These are phyloP conservation scores for Anhinga anhinga DNA, from an alignment of 2,113 vertebrate genomes.

Conservation along the genomic window DNA sequence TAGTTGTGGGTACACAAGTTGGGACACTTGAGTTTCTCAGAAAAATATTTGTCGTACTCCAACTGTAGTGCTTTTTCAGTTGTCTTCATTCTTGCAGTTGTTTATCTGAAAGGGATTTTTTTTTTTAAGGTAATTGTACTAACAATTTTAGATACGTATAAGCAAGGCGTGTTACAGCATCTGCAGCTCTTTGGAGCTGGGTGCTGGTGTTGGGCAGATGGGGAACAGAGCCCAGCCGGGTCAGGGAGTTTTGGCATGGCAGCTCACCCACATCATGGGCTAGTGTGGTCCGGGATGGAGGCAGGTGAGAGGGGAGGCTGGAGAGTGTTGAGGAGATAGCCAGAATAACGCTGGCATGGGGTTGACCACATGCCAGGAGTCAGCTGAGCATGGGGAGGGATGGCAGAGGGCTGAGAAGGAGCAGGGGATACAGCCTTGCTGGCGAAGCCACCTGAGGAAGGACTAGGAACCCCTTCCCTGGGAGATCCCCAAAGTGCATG, in stretches of 20 bases:
- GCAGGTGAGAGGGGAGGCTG: neutral
- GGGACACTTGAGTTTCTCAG: neutral
- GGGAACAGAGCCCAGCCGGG: neutral
- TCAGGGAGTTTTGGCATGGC: neutral
- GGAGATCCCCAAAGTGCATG: neutral
- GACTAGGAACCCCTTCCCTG: neutral
- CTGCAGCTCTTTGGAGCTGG: neutral
- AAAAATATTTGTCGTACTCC: neutral
- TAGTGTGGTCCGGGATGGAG: neutral
- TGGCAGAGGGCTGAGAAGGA: neutral
- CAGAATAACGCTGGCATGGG: neutral
- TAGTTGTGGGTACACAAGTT: neutral
- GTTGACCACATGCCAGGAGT: neutral
- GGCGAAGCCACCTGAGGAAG: neutral
- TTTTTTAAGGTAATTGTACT: neutral
- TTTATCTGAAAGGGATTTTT: neutral
- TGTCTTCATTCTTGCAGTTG: neutral
- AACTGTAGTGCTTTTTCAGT: neutral
- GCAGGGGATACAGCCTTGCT: neutral
- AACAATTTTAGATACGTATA: accelerated
- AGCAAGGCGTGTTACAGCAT: neutral
- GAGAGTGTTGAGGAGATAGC: neutral
- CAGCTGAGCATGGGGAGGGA: neutral
- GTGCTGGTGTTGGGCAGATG: accelerated
- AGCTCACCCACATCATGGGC: neutral